Conservation (phyloP, 2,797 vertebrate genomes). For the Fistularia tabacaria region DNA sequence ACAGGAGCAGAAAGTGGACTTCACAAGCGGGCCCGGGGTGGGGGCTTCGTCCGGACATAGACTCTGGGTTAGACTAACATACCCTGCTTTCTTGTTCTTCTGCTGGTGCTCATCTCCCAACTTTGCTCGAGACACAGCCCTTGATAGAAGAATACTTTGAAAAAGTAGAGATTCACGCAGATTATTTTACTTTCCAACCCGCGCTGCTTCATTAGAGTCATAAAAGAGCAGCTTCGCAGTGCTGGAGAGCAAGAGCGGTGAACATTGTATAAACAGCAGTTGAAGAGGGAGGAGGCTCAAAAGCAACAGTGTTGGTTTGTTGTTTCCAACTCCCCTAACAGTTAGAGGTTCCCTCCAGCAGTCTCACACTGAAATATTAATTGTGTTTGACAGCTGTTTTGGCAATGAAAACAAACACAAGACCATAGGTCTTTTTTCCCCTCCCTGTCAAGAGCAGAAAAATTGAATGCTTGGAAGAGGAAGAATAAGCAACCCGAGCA, state of each 20-base stretch:
- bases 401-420: slow-evolving; percentile 62
- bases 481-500: too few relatives aligned
- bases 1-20: slow-evolving; percentile 6
- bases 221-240: too few relatives aligned
- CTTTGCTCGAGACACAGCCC: too few relatives aligned
- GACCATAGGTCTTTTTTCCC: slow-evolving; percentile 18
- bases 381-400: slow-evolving; percentile 71
- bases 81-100: too few relatives aligned
- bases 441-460: slow-evolving; percentile 18
- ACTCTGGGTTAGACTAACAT: not conserved
- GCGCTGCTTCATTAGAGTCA: too few relatives aligned
- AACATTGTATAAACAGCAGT: not conserved
- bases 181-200: too few relatives aligned
- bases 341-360: slow-evolving; percentile 27
- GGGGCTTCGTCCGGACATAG: slow-evolving; percentile 36
- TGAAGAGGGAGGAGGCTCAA: slow-evolving; percentile 22
- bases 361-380: slow-evolving; percentile 70
- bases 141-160: too few relatives aligned
- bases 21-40: slow-evolving; percentile 30
- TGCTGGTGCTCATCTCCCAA: too few relatives aligned
- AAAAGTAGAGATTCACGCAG: too few relatives aligned
- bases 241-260: too few relatives aligned
- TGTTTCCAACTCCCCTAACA: slow-evolving; percentile 46
- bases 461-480: not conserved
- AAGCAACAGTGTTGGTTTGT: slow-evolving; percentile 37